A percentile compares a stretch with the other conserved stretches of the same genome.
phyloP scores from a whole-genome alignment of 2,888 invertebrate species.

The Apamea sordens region DNA sequence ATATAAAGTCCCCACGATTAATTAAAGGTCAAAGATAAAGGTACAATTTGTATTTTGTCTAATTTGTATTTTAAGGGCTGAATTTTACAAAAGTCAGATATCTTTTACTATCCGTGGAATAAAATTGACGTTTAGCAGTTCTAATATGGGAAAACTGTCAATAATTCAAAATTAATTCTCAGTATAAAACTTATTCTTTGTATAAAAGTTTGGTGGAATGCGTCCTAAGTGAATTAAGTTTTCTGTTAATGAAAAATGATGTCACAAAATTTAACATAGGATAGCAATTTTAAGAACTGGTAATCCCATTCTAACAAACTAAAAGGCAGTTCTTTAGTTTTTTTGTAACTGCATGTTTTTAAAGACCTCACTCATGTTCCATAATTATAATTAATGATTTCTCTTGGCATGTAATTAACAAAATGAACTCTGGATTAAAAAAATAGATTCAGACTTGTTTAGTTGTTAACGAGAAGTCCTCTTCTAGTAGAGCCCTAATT shows the following conservation, averaged over 20 bases:
- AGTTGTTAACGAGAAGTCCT: not conserved
- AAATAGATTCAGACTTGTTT: not conserved
- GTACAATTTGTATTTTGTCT: too few species aligned
- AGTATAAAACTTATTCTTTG: too few species aligned
- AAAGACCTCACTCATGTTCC: not conserved
- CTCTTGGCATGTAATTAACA: not conserved
- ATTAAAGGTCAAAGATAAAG: too few species aligned
- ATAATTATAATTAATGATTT: not conserved
- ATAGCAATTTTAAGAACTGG: not conserved
- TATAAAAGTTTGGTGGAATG: too few species aligned
- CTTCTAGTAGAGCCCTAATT: not conserved
- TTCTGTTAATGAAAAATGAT: not conserved
- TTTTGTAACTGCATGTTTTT: not conserved
- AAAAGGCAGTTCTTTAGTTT: too few species aligned
- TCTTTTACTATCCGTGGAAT: too few species aligned
- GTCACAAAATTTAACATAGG: not conserved
- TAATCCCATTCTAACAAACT: not conserved
- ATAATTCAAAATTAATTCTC: too few species aligned
- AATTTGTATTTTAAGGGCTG: too few species aligned
- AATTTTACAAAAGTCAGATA: too few species aligned
- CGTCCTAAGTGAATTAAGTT: not conserved
- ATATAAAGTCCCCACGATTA: too few species aligned
- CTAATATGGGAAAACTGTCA: too few species aligned
- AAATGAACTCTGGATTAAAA: not conserved
- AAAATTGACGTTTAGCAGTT: too few species aligned